Evolutionary conservation across 2,113 vertebrate genomes (phyloP), one percentile per base, ranked within the genome.

Genomic region (Chaenogobius annularis): DNA sequence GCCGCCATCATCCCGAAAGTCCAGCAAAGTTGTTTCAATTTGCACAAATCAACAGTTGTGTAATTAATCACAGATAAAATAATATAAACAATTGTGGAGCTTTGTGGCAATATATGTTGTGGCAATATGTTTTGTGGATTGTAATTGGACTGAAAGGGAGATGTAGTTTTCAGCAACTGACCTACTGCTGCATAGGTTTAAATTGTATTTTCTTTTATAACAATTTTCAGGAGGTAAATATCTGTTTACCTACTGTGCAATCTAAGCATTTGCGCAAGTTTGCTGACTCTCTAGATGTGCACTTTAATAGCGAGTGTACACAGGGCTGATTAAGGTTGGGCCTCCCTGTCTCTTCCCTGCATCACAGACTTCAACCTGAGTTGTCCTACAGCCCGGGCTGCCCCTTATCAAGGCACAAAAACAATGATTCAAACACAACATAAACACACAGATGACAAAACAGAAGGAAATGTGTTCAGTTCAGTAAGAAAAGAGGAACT

Each of bases 311-410:
- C 80, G 80, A 81, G 79, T 83, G 58, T 63, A 59, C 74, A 78
- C 75, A 79, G 77, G 6, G 55, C 75, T 82, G 87, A 92, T 89
- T 90, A 83, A 90, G 74, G 76, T 56, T 13, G 64, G 84, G 84
- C 84, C 87, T 84, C 90, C 85, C 73, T 69, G 84, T 75, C 77
- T 69, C 1, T 76, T 50, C 55, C 70, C 83, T 90, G 90, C 82
- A 87, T 92, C 88, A 90, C 73, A 54, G 67, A 52, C 68, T 67
- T 73, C 80, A 82, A 85, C 85, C 82, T 73, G 81, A 90, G 84
- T 80, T 79, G 84, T 89, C 87, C 52, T 68, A 73, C 68, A 63
- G 82, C 80, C 79, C 71, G 26, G 26, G 26, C 26, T 31, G 68
- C 81, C 81, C 72, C 37, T 59, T 52, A 19, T 40, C 31, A 2